Percentiles rank a stretch among this genome's conserved stretches.
Conservation (phyloP, 2,797 vertebrate genomes). For the Xiphophorus birchmanni region DNA sequence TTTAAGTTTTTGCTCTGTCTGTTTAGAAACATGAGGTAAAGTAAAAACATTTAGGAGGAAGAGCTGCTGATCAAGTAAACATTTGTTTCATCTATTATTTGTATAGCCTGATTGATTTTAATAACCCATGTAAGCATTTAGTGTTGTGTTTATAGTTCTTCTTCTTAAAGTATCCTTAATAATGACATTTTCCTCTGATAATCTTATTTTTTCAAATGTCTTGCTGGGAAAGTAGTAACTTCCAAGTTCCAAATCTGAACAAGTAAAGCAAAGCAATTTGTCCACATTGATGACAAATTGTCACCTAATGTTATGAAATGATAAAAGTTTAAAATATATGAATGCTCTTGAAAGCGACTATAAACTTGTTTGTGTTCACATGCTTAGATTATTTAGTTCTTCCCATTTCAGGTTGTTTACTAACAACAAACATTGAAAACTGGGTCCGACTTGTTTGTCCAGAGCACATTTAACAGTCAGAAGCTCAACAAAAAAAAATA, state of each 20-base stretch:
- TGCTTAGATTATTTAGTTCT: background rate
- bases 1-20: background rate
- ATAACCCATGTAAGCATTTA: background rate
- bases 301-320: background rate
- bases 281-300: no score
- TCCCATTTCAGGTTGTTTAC: background rate
- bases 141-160: background rate
- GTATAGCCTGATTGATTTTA: background rate
- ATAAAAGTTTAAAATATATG: background rate
- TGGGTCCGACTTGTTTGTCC: background rate
- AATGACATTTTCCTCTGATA: background rate
- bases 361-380: background rate
- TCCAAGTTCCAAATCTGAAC: background rate
- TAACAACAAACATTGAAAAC: slow-evolving; percentile 1
- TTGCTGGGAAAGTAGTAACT: background rate
- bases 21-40: background rate
- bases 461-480: background rate
- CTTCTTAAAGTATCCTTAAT: background rate
- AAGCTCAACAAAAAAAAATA: background rate
- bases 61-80: background rate
- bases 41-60: background rate
- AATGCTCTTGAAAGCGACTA: background rate
- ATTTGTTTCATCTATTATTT: background rate
- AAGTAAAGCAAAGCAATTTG: background rate
- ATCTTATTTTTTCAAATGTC: no score